These are phyloP conservation scores for Triplophysa siluroides DNA, from an alignment of 2,113 vertebrate species.

Conservation along the genomic window DNA sequence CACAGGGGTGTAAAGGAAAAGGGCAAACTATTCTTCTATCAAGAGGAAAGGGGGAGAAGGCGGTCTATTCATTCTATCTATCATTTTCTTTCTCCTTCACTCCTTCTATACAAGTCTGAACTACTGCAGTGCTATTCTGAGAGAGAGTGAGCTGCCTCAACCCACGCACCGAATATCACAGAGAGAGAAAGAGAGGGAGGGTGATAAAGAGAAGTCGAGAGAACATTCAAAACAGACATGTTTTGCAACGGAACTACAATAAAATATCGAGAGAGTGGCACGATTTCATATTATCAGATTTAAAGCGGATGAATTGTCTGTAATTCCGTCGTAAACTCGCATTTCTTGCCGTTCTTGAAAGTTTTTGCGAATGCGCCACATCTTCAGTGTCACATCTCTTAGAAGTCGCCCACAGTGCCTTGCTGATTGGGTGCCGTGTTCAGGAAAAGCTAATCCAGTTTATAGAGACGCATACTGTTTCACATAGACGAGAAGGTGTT, in stretches of 20 bases:
- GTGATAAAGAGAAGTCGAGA: slow-evolving; percentile 56
- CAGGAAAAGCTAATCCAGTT: slow-evolving; percentile 54
- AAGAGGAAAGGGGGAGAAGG: slow-evolving; percentile 22
- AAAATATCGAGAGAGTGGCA: not conserved
- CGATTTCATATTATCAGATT: slow-evolving; percentile 19
- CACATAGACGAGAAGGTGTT: slow-evolving; percentile 45
- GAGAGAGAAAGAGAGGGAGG: slow-evolving; percentile 68
- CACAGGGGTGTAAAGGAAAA: slow-evolving; percentile 4
- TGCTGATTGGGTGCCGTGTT: slow-evolving; percentile 41
- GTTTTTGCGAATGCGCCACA: slow-evolving; percentile 46
- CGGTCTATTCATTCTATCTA: slow-evolving; percentile 49
- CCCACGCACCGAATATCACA: slow-evolving; percentile 81
- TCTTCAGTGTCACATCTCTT: slow-evolving; percentile 50
- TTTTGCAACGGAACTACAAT: slow-evolving; percentile 21
- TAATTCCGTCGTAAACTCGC: slow-evolving; percentile 23
- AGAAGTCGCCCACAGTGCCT: slow-evolving; percentile 54
- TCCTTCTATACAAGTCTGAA: slow-evolving; percentile 49
- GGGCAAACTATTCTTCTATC: slow-evolving; percentile 12
- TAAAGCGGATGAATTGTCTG: slow-evolving; percentile 13
- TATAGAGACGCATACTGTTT: slow-evolving; percentile 43
- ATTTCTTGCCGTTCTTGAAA: slow-evolving; percentile 28
- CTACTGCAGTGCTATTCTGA: slow-evolving; percentile 81
- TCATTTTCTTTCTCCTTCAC: slow-evolving; percentile 49
- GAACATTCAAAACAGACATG: slow-evolving; percentile 52
- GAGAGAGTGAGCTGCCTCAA: slow-evolving; percentile 81